Evolutionary conservation across 2,888 invertebrate genomes (phyloP).

Genomic region (Gonocerus acuteangulatus): DNA sequence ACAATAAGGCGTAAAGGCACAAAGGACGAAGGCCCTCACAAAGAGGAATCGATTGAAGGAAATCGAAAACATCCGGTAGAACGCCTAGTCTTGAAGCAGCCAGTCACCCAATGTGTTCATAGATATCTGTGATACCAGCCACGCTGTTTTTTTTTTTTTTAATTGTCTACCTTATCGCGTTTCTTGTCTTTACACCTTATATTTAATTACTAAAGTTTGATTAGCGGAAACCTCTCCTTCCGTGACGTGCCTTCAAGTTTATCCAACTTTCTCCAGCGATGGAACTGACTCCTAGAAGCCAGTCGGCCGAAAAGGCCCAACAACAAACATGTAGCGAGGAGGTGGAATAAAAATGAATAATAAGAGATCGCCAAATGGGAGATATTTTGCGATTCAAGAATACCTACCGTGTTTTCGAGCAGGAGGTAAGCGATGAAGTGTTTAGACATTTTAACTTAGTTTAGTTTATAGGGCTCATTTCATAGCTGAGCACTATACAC

Average conservation of each 20-base stretch:
- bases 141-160: not conserved
- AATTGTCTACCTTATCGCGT: not conserved
- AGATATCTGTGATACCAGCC: not conserved
- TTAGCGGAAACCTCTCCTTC: not conserved
- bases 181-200: not conserved
- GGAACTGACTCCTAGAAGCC: not conserved
- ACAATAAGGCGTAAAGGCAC: too few species aligned
- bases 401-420: not conserved
- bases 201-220: conserved; percentile 18
- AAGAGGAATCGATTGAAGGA: too few species aligned
- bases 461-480: too few species aligned
- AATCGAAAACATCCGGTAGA: too few species aligned
- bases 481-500: too few species aligned
- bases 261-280: conserved; percentile 2
- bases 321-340: not conserved
- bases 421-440: conserved; percentile 5
- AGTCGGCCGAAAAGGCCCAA: not conserved
- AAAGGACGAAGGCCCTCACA: too few species aligned
- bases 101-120: conserved; percentile 9
- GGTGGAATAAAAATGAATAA: conserved; percentile 2
- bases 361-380: not conserved
- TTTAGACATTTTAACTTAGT: too few species aligned
- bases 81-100: not conserved
- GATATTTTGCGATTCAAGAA: not conserved
- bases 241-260: conserved; percentile 2